Conservation (phyloP, 2,113 vertebrate genomes). For the Passer montanus region DNA sequence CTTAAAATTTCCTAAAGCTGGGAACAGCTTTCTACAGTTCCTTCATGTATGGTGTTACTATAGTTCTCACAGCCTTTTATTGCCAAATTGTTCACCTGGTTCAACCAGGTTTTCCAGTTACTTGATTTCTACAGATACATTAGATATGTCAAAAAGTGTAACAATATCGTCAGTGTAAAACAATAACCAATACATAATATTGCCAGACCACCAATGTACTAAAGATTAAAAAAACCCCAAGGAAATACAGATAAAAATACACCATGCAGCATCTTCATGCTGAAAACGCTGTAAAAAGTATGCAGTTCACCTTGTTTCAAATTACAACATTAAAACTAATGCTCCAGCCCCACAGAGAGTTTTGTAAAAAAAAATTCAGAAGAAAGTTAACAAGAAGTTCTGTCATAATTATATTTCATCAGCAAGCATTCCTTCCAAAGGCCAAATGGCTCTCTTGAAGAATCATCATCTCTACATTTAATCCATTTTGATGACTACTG, state of each 20-base stretch:
- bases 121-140: not conserved
- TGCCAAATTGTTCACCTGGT: not conserved
- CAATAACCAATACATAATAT: not conserved
- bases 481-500: not conserved
- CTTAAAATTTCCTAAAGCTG: not conserved
- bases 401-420: not conserved
- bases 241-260: not conserved
- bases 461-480: not conserved
- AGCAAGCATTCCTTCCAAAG: not conserved
- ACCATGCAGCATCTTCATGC: not conserved
- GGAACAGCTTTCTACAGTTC: not conserved
- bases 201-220: accelerated
- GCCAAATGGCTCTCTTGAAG: not conserved
- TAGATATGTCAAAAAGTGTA: not conserved
- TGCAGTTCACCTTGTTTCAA: not conserved
- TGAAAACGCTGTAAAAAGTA: not conserved
- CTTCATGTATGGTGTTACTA: not conserved
- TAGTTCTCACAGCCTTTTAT: accelerated
- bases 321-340: not conserved
- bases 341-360: not conserved
- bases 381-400: not conserved
- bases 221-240: not conserved
- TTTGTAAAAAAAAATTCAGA: not conserved
- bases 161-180: not conserved
- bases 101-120: not conserved